These are phyloP conservation scores for Mastacembelus armatus DNA, from an alignment of 2,797 vertebrate genomes.

Conservation along the genomic window DNA sequence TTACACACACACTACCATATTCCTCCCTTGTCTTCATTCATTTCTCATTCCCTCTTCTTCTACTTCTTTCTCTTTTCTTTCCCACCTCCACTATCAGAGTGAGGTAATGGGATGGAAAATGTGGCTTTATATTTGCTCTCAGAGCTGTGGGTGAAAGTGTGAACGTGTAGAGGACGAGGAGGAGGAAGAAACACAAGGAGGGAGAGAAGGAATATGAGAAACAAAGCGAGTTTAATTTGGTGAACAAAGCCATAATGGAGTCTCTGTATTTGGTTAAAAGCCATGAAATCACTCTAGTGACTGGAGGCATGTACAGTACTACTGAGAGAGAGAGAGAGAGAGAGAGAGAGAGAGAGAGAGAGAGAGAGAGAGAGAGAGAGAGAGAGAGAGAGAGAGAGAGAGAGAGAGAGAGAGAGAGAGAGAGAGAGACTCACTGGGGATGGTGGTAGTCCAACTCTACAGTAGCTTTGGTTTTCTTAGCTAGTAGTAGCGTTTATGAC, in stretches of 20 bases:
- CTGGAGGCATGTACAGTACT: conserved; percentile 64
- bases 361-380: too few species aligned
- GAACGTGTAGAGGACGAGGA: conserved; percentile 51
- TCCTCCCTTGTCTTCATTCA: conserved; percentile 1
- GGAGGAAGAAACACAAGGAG: conserved; percentile 18
- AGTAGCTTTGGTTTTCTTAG: too few species aligned
- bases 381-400: too few species aligned
- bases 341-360: too few species aligned
- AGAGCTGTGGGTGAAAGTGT: conserved; percentile 52
- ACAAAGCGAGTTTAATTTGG: conserved; percentile 60
- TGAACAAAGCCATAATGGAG: conserved; percentile 70
- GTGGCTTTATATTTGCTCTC: conserved; percentile 26
- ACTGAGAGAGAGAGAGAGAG: conserved; percentile 10
- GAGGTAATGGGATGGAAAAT: conserved; percentile 57
- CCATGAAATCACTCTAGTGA: conserved; percentile 80
- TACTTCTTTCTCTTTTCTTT: background rate
- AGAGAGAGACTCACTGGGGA: background rate
- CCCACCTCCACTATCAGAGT: conserved; percentile 6
- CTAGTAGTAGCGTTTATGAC: too few species aligned
- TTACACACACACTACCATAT: conserved; percentile 9
- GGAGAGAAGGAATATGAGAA: conserved; percentile 18
- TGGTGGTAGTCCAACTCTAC: background rate
- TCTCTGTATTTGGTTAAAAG: conserved; percentile 81
- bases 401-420: background rate
- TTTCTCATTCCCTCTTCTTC: background rate